These are phyloP conservation scores for Copidosoma floridanum DNA, from an alignment of 1,140 invertebrate species.

Conservation along the genomic window DNA sequence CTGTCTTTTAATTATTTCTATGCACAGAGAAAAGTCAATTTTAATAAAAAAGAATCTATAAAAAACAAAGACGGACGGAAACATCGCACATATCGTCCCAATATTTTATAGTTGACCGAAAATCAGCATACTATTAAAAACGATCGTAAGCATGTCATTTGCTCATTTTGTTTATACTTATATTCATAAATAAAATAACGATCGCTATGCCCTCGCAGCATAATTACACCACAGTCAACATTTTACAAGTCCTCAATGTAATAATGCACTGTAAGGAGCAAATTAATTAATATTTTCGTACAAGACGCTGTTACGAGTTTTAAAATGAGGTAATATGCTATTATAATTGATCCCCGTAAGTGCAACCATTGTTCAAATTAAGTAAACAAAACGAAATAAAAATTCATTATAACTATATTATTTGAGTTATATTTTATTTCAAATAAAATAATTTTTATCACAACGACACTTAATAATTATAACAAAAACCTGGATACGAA, in stretches of 20 bases:
- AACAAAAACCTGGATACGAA: background rate
- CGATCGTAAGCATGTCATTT: constrained; percentile 20
- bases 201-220: background rate
- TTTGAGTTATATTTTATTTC: no score
- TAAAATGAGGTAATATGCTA: no score
- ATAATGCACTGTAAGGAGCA: constrained; percentile 9
- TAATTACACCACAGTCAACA: constrained; percentile 15
- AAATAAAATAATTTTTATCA: no score
- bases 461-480: background rate
- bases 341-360: no score
- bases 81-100: constrained; percentile 18
- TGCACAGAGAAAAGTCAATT: no score
- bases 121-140: constrained; percentile 26
- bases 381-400: constrained; percentile 11
- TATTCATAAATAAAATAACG: constrained; percentile 21
- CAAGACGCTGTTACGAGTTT: background rate
- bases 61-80: constrained; percentile 23
- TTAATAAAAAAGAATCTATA: constrained; percentile 28
- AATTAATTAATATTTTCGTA: background rate
- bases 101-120: constrained; percentile 19
- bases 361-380: no score
- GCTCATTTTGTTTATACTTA: constrained; percentile 3
- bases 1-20: no score
- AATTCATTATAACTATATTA: no score
- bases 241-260: constrained; percentile 7